A percentile compares a stretch with the other conserved stretches of the same genome.
Conservation (phyloP, 1,140 invertebrate genomes). For the Trialeurodes vaporariorum region DNA sequence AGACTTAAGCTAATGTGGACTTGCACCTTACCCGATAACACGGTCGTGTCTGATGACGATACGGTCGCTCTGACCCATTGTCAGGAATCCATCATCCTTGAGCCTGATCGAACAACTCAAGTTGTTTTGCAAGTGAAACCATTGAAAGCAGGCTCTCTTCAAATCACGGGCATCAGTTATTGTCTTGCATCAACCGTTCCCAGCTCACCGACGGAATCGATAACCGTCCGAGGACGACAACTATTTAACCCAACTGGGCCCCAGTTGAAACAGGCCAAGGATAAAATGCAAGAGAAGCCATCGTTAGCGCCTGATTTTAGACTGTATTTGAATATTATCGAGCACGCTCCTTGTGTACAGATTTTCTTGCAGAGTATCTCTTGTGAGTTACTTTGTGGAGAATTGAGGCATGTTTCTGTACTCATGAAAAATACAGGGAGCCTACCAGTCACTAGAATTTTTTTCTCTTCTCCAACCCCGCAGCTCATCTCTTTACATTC, state of each 20-base stretch:
- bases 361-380: not conserved
- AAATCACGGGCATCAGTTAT: conserved; percentile 23
- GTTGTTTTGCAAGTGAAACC: conserved; percentile 22
- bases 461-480: conserved; percentile 5
- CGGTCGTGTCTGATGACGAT: conserved; percentile 34
- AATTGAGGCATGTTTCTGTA: not conserved
- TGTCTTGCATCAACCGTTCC: conserved; percentile 28
- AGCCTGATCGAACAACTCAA: conserved; percentile 36
- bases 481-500: conserved; percentile 2
- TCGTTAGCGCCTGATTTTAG: conserved; percentile 23
- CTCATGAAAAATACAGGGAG: not conserved
- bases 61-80: conserved; percentile 35
- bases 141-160: conserved; percentile 21
- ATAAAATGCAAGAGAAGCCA: conserved; percentile 24
- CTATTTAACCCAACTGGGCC: conserved; percentile 42
- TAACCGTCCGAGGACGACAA: conserved; percentile 45
- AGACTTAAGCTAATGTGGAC: conserved; percentile 71
- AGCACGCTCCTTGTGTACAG: conserved; percentile 47
- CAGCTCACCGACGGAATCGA: conserved; percentile 29
- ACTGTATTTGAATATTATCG: conserved; percentile 26
- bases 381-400: not conserved
- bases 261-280: conserved; percentile 36
- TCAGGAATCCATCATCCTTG: conserved; percentile 35
- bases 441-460: not conserved
- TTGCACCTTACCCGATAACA: conserved; percentile 41